A percentile compares a stretch with the other conserved stretches of the same genome.
These are phyloP conservation scores for Cataglyphis albicans DNA, from an alignment of 2,888 invertebrate genomes.

Conservation along the genomic window DNA sequence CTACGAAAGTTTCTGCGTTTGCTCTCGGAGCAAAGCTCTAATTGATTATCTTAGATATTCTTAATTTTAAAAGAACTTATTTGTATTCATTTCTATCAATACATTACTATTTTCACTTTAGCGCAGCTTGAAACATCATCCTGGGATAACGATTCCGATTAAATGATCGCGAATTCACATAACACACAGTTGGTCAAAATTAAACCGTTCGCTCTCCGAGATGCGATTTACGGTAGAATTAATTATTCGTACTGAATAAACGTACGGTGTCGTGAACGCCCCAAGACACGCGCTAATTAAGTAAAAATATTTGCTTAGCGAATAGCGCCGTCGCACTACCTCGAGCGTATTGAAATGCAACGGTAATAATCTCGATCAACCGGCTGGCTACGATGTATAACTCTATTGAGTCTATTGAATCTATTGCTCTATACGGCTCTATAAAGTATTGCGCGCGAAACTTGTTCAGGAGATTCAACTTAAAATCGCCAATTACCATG, in stretches of 20 bases:
- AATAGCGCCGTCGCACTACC: not conserved
- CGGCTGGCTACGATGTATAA: not conserved
- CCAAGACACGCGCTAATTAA: constrained; percentile 48
- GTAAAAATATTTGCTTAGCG: constrained; percentile 42
- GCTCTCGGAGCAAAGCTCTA: not conserved
- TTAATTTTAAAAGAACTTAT: not conserved
- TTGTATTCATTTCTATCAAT: constrained; percentile 8
- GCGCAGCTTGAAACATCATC: not conserved
- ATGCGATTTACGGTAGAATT: constrained; percentile 38
- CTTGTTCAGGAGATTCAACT: constrained; percentile 22
- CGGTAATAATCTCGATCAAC: constrained; percentile 59
- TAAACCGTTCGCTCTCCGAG: constrained; percentile 17
- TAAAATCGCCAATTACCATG: constrained; percentile 55
- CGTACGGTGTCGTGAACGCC: not conserved
- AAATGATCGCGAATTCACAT: constrained; percentile 30
- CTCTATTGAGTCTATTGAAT: not conserved
- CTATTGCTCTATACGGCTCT: constrained; percentile 13
- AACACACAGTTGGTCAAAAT: constrained; percentile 27
- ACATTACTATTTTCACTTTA: constrained; percentile 6
- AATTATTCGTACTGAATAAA: constrained; percentile 43
- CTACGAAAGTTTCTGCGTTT: not conserved
- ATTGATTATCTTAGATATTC: constrained; percentile 14
- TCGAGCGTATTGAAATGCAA: constrained; percentile 44
- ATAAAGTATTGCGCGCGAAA: constrained; percentile 46
- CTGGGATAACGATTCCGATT: constrained; percentile 38